Base-by-base conservation (phyloP, 2,113 vertebrate species). In the Mobula hypostoma region DNA sequence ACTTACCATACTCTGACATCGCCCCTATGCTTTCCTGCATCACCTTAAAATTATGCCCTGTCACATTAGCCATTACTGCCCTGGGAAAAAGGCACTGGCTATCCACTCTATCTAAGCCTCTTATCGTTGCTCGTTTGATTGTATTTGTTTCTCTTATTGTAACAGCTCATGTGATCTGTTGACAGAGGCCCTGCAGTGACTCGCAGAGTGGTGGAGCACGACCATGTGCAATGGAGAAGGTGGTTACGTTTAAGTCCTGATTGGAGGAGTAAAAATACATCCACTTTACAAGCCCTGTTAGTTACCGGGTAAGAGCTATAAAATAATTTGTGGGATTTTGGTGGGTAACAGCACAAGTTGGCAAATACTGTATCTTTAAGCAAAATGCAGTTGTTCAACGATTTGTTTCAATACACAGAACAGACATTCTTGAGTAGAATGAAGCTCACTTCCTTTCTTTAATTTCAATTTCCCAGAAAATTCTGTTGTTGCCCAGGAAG, bases 191-290 rank as follows among this genome's bases (percentile, higher is more conserved):
- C 97, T 12, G 95, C 97, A 77, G 96, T 96, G 78, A 97, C 97
- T 0, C 88, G 96, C 79, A 95, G 96, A 85, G 95, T 98, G n/a
- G 83, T 95, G 0, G 97, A 97, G 4, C 94, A 95, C 0, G 96
- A 96, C 0, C 94, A 96, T 94, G 96, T 85, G 0, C 96, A 96
- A 2, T 96, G 96, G 14, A 96, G 97, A 14, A 97, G 97, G 6
- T 98, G 98, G 98, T 94, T 99, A 95, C 98, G 96, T 12, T 96
- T 99, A 40, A 97, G 95, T 21, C 95, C 98, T 0, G 95, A 97
- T 36, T 98, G 98, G 98, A 96, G 95, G 88, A 96, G 63, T 83
- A 97, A 96, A 95, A 97, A 98, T 15, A 95, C 95, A 0, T 97
- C 97, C 7, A 97, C 98, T 24, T 95, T 99, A 94, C 98, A 99